Evolutionary conservation across 2,113 vertebrate species (phyloP).

Genomic region (Gasterosteus aculeatus): DNA sequence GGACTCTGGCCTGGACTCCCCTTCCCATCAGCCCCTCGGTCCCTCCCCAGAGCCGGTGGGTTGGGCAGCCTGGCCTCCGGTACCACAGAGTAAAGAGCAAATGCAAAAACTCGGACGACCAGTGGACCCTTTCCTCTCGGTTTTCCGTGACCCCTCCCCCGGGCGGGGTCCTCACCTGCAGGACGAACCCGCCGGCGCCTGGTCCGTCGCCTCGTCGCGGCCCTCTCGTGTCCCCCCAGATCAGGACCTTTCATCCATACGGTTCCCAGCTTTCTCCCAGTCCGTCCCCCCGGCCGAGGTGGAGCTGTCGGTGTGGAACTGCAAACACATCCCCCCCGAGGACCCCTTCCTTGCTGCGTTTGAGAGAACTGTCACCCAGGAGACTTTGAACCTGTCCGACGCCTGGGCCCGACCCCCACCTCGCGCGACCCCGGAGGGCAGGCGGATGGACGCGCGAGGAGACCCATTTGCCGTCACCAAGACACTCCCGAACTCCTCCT

Average conservation of each 20-base stretch:
- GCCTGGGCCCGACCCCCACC: slow-evolving; percentile 58
- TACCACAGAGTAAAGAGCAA: slow-evolving; percentile 74
- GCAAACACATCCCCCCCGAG: slow-evolving; percentile 76
- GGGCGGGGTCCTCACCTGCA: slow-evolving; percentile 52
- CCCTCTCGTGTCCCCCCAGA: slow-evolving; percentile 54
- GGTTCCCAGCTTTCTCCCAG: slow-evolving; percentile 75
- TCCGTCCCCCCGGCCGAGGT: slow-evolving; percentile 60
- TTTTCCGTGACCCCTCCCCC: slow-evolving; percentile 73
- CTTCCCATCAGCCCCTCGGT: slow-evolving; percentile 86
- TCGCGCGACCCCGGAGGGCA: slow-evolving; percentile 59
- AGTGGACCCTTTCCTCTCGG: slow-evolving; percentile 74
- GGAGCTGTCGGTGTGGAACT: slow-evolving; percentile 79
- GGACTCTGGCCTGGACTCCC: slow-evolving; percentile 92
- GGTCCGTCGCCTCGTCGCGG: slow-evolving; percentile 41
- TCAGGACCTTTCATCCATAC: slow-evolving; percentile 52
- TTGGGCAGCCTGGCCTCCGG: slow-evolving; percentile 86
- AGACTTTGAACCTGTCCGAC: slow-evolving; percentile 37
- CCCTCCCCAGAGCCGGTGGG: slow-evolving; percentile 88
- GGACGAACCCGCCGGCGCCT: slow-evolving; percentile 47
- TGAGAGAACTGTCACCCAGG: slow-evolving; percentile 60
- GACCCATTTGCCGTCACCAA: slow-evolving; percentile 75
- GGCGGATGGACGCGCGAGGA: slow-evolving; percentile 43
- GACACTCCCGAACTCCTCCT: slow-evolving; percentile 65
- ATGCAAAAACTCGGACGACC: slow-evolving; percentile 52
- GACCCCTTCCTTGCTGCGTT: slow-evolving; percentile 81